Evolutionary conservation across 2,113 vertebrate species (phyloP), one percentile per base, ranked within the genome.

Genomic region (Tragulus kanchil): DNA sequence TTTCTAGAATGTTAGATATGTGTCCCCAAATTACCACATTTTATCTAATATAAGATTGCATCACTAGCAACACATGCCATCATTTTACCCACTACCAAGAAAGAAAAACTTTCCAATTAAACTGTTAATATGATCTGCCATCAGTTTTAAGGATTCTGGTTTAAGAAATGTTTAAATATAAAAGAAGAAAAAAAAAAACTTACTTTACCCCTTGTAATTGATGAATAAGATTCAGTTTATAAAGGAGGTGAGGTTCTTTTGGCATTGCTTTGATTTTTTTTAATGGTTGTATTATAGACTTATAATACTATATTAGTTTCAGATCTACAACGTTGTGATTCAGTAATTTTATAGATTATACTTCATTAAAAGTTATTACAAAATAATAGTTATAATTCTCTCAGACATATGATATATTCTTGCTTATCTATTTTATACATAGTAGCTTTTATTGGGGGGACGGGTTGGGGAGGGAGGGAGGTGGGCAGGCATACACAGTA

Each of bases 121-220:
- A 64, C 54, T 81, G 31, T 13, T 73, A 73, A 73, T 73, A 67
- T 52, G 50, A 58, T 45, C 61, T 73, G n/a, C 11, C 84, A 89
- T 61, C 71, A 89, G 85, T 89, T 78, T 65, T 48, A 97, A 73
- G 67, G 73, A 62, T 65, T 4, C 42, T 93, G 9, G 50, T 52
- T 75, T 90, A 75, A 94, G 48, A 98, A 95, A 93, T 28, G 11
- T 45, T 90, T 90, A 90, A 67, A 65, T 82, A 21, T 48, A 13
- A 64, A 81, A 56, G 71, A 25, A 45, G 11, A 45, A 73, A 45
- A 73, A 36, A n/a, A 42, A 4, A 67, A 71, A 4, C 1, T 19
- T 59, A 13, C 13, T 4, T 65, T 45, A 83, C 4, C 10, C 79
- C 58, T 89, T 89, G 8, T 23, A 94, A 96, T 16, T 42, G 81